Evolutionary conservation across 2,113 vertebrate genomes (phyloP).

Genomic region (Pterocles orientalis): DNA sequence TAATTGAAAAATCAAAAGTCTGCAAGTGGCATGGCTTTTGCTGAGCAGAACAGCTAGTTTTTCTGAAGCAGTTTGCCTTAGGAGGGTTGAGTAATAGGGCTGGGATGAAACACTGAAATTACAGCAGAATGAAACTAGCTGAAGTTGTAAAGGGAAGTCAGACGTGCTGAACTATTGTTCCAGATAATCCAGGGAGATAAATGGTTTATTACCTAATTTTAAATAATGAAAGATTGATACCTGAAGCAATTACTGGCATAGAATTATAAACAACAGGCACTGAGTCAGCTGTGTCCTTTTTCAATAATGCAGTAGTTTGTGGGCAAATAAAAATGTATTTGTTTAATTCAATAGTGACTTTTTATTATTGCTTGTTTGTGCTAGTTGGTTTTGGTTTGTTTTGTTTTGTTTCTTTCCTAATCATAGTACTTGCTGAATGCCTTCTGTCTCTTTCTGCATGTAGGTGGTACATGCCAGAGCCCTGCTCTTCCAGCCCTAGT

Average conservation of each 20-base stretch:
- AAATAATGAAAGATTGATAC: not conserved
- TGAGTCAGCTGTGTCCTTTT: not conserved
- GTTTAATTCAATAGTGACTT: not conserved
- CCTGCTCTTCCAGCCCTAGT: conserved; percentile 90
- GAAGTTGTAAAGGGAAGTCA: not conserved
- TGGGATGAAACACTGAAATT: not conserved
- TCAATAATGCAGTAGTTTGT: not conserved
- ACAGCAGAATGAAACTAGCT: not conserved
- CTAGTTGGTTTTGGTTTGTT: not conserved
- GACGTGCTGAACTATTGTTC: not conserved
- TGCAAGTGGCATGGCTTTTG: not conserved
- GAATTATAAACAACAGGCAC: not conserved
- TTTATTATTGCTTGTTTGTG: not conserved
- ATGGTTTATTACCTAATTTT: not conserved
- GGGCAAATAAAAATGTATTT: not conserved
- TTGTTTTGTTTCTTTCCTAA: not conserved
- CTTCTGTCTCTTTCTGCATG: conserved; percentile 14
- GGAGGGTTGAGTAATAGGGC: not conserved
- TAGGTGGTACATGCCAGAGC: conserved; percentile 94
- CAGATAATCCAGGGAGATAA: not conserved
- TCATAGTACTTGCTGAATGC: not conserved
- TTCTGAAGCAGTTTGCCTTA: not conserved
- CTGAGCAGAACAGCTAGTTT: not conserved
- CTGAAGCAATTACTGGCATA: not conserved
- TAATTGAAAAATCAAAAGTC: not conserved